A percentile compares a stretch with the other conserved stretches of the same genome.
Conservation (phyloP, 2,113 vertebrate genomes). For the Mus musculus region GRCm39 chr3:102432001-102432500, state of each 20-base stretch:
- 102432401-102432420: neutral
- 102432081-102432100: neutral
- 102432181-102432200: neutral
- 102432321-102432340: neutral
- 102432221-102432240: fast-evolving
- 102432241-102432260: neutral
- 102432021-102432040: no score
- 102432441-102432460: constrained; percentile 52
- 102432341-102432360: neutral
- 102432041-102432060: no score
- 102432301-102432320: no score
- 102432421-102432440: neutral
- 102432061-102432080: neutral
- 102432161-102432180: neutral
- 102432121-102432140: constrained; percentile 15
- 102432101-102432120: neutral
- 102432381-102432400: neutral
- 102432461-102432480: constrained; percentile 42
- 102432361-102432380: neutral
- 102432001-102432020: no score
- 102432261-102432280: neutral
- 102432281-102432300: neutral
- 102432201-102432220: neutral
- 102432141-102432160: neutral
- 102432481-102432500: constrained; percentile 49